A percentile compares a stretch with the other conserved stretches of the same genome.
Evolutionary conservation across 2,888 invertebrate species (phyloP).

Genomic region (Yponomeuta sedellus): DNA sequence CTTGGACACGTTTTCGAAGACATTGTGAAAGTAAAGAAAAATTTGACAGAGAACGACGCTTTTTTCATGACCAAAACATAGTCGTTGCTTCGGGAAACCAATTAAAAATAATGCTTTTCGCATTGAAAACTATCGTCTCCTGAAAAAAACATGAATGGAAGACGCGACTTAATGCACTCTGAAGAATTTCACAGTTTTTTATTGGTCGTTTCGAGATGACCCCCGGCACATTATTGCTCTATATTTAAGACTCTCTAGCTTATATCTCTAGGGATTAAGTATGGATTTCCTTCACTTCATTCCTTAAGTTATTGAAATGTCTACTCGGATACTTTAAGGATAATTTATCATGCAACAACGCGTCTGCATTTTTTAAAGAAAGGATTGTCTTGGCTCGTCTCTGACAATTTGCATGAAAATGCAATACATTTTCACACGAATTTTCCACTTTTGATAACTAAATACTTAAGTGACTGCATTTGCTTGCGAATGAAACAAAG

Average conservation of each 20-base stretch:
- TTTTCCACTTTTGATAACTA: background rate
- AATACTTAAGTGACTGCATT: background rate
- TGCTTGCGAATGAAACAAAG: too few relatives aligned
- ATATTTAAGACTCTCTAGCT: background rate
- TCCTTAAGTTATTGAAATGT: background rate
- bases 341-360: background rate
- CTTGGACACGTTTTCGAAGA: too few relatives aligned
- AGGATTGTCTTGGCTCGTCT: background rate
- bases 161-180: too few relatives aligned
- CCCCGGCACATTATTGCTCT: background rate
- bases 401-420: background rate
- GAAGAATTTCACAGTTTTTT: background rate
- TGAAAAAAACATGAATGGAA: too few relatives aligned
- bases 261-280: background rate
- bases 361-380: background rate
- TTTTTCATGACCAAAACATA: too few relatives aligned
- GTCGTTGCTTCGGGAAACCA: too few relatives aligned
- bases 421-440: background rate
- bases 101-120: too few relatives aligned
- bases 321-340: background rate
- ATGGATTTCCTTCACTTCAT: background rate
- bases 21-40: too few relatives aligned
- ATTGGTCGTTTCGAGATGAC: background rate
- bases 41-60: too few relatives aligned
- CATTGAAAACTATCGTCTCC: too few relatives aligned